Conservation (phyloP, 2,797 vertebrate species). For the Coccyzus lansbergi region DNA sequence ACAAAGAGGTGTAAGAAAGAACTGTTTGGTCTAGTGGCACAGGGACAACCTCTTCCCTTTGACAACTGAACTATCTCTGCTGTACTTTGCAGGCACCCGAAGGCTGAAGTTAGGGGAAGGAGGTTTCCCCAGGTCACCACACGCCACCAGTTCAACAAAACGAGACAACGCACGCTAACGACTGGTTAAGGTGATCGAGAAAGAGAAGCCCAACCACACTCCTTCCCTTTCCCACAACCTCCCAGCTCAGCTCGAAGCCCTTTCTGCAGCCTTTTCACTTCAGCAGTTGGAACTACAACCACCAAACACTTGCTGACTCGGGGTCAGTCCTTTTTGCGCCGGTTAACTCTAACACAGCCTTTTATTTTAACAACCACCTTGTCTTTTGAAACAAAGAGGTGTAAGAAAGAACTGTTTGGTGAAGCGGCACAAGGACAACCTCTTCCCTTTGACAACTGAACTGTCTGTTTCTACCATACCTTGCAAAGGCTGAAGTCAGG, state of each 20-base stretch:
- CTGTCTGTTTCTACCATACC: background rate
- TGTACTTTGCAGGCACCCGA: constrained; percentile 2
- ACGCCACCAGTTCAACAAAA: background rate
- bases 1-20: background rate
- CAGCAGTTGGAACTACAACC: constrained; percentile 74
- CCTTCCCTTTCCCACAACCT: constrained; percentile 38
- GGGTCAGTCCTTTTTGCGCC: background rate
- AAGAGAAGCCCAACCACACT: constrained; percentile 28
- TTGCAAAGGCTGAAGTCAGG: constrained; percentile 3
- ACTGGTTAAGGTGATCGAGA: background rate
- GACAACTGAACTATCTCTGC: background rate
- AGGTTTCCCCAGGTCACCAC: background rate
- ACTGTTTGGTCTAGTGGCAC: background rate
- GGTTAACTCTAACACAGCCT: background rate
- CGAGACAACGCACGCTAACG: background rate
- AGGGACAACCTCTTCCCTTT: background rate
- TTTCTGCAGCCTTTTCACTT: constrained; percentile 73
- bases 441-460: background rate
- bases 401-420: background rate
- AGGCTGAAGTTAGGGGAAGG: background rate
- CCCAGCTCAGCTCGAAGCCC: constrained; percentile 51
- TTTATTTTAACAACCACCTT: background rate
- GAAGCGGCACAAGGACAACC: background rate
- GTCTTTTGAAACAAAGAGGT: constrained; percentile 12
- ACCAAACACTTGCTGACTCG: constrained; percentile 75